Percentiles rank a stretch among this genome's conserved stretches.
Conservation (phyloP, 2,888 invertebrate species). For the Empis livida region DNA sequence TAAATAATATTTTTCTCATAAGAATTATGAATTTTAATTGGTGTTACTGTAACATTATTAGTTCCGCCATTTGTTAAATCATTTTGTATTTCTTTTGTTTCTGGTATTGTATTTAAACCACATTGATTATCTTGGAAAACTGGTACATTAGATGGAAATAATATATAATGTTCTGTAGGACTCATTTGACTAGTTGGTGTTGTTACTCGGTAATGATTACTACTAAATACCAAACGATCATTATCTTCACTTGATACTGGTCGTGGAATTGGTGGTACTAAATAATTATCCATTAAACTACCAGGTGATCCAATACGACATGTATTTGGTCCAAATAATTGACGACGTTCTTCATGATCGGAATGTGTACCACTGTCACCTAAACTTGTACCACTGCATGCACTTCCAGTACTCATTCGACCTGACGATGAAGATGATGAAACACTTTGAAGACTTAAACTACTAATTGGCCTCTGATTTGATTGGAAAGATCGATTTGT, state of each 20-base stretch:
- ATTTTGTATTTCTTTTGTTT: slow-evolving; percentile 27
- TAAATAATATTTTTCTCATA: slow-evolving; percentile 33
- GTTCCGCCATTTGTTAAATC: slow-evolving; percentile 15
- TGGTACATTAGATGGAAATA: slow-evolving; percentile 36
- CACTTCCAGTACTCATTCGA: slow-evolving; percentile 62
- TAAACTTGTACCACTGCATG: slow-evolving; percentile 60
- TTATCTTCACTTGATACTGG: slow-evolving; percentile 35
- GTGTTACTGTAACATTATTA: slow-evolving; percentile 27
- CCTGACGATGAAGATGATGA: slow-evolving; percentile 62
- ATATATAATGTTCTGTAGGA: slow-evolving; percentile 29
- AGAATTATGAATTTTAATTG: slow-evolving; percentile 27
- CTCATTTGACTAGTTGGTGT: slow-evolving; percentile 30
- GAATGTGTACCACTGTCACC: slow-evolving; percentile 79
- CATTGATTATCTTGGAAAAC: slow-evolving; percentile 23
- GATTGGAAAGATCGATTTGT: slow-evolving; percentile 24
- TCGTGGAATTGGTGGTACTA: slow-evolving; percentile 50
- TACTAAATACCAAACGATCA: slow-evolving; percentile 28
- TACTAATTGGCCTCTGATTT: slow-evolving; percentile 49
- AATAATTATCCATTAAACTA: slow-evolving; percentile 43
- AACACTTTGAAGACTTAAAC: slow-evolving; percentile 52
- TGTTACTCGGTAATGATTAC: slow-evolving; percentile 21
- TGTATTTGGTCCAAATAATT: slow-evolving; percentile 15
- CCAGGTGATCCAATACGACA: slow-evolving; percentile 30
- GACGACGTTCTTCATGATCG: slow-evolving; percentile 59
- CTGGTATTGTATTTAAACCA: slow-evolving; percentile 33